A percentile compares a stretch with the other conserved stretches of the same genome.
phyloP scores from a whole-genome alignment of 2,113 vertebrate genomes.

The Mormoops blainvillei region DNA sequence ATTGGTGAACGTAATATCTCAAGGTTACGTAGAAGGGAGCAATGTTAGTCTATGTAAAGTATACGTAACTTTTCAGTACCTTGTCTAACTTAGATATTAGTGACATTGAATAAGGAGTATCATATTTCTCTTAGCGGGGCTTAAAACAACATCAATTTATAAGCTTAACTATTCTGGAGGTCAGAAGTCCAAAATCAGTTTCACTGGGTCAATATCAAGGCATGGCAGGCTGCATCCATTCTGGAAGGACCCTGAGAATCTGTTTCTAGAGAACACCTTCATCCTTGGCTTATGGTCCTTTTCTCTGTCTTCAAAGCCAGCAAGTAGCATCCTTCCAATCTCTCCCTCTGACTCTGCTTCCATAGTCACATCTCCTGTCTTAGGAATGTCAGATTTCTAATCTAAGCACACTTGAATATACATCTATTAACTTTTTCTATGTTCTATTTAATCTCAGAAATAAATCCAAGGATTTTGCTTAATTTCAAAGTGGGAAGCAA shows the following conservation, averaged over 20 bases:
- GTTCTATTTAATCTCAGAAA: neutral
- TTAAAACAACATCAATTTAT: neutral
- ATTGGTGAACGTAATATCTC: neutral
- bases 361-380: neutral
- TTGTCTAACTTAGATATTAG: neutral
- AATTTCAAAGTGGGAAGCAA: neutral
- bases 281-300: neutral
- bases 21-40: neutral
- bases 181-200: neutral
- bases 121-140: neutral
- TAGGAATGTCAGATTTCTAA: neutral
- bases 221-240: neutral
- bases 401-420: neutral
- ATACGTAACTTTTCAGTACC: neutral
- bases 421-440: neutral
- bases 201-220: neutral
- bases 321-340: neutral
- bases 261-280: neutral
- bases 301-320: neutral
- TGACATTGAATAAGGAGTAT: neutral
- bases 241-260: neutral
- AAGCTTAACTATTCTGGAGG: neutral
- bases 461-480: constrained; percentile 3
- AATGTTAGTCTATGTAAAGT: neutral
- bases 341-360: neutral